Conservation (phyloP, 2,113 vertebrate genomes). For the Melanerpes formicivorus region DNA sequence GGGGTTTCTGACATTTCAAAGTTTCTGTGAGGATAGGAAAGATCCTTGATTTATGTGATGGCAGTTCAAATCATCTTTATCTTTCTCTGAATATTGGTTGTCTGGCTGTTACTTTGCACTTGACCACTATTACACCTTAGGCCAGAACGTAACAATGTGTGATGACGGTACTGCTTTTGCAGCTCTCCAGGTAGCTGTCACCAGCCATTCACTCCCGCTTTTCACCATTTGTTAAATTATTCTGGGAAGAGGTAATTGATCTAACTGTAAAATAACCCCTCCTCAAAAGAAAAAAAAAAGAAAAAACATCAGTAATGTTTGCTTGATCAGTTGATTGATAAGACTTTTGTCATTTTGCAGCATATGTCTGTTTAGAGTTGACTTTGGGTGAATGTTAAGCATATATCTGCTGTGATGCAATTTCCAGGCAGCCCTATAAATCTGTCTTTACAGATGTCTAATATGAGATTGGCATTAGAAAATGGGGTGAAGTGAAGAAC, state of each 20-base stretch:
- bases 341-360: neutral
- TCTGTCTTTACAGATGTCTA: neutral
- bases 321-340: neutral
- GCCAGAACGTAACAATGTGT: neutral
- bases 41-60: neutral
- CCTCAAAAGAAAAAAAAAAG: neutral
- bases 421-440: neutral
- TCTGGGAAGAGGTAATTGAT: neutral
- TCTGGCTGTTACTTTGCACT: neutral
- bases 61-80: neutral
- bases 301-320: neutral
- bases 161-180: neutral
- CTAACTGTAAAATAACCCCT: neutral
- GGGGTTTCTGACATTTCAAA: neutral
- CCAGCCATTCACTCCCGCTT: neutral
- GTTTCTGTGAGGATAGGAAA: neutral
- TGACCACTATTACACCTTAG: neutral
- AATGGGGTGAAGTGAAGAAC: neutral
- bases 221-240: neutral
- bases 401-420: neutral
- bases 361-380: neutral
- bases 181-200: neutral
- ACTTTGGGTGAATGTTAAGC: constrained; percentile 3
- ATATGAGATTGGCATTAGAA: neutral
- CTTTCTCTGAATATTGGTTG: neutral